These are phyloP conservation scores for Chloromyia formosa DNA, from an alignment of 2,888 invertebrate genomes.

Conservation along the genomic window DNA sequence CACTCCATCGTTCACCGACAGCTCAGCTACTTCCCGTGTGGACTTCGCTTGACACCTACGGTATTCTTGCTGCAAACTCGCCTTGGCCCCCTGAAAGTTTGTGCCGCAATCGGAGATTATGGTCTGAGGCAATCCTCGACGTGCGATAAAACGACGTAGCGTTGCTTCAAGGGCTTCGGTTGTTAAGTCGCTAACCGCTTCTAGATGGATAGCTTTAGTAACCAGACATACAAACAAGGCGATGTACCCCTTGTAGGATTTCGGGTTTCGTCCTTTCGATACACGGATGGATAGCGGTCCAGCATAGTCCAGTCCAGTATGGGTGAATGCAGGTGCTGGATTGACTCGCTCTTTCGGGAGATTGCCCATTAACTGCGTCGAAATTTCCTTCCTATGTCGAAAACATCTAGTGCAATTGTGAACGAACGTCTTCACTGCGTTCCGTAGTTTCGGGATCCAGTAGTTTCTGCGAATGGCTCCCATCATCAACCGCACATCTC, in stretches of 20 bases:
- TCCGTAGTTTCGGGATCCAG: not conserved
- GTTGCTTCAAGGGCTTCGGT: conserved; percentile 54
- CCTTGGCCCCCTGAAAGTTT: conserved; percentile 55
- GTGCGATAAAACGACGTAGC: conserved; percentile 52
- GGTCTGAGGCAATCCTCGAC: conserved; percentile 52
- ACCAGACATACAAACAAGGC: too few species aligned
- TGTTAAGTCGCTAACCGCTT: too few species aligned
- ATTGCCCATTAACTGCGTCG: not conserved
- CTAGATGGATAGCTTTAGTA: too few species aligned
- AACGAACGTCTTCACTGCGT: not conserved
- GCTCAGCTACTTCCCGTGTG: not conserved
- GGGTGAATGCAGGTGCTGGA: not conserved
- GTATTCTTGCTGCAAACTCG: too few species aligned
- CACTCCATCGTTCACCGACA: too few species aligned
- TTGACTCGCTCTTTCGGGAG: not conserved
- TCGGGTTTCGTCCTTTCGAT: not conserved
- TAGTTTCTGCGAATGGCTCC: not conserved
- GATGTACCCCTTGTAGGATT: too few species aligned
- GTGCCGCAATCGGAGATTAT: conserved; percentile 47
- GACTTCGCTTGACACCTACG: too few species aligned
- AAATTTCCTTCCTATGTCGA: not conserved
- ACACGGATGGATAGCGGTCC: not conserved
- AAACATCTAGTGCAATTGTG: not conserved
- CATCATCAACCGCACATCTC: not conserved
- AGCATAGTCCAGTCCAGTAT: conserved; percentile 19